Percentiles rank a stretch among this genome's conserved stretches.
Evolutionary conservation across 1,140 invertebrate genomes (phyloP).

Genomic region (Maconellicoccus hirsutus): DNA sequence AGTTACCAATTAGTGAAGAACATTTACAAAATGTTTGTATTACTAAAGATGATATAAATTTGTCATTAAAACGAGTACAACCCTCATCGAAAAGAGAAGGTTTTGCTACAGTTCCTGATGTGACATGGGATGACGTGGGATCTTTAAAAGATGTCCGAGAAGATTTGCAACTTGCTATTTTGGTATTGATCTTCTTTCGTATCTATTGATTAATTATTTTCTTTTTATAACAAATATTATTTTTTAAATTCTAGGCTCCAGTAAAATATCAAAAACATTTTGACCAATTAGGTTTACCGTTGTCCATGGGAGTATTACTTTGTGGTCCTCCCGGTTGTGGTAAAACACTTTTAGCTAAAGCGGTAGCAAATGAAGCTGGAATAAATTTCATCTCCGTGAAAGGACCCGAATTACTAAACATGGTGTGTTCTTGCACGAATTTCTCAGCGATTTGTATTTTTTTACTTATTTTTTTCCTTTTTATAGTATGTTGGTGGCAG

Average conservation of each 20-base stretch:
- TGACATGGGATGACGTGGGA: slow-evolving; percentile 95
- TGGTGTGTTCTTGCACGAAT: slow-evolving; percentile 40
- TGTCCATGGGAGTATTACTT: slow-evolving; percentile 76
- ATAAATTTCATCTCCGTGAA: slow-evolving; percentile 97
- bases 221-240: too few species aligned
- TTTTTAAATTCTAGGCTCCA: slow-evolving; percentile 65
- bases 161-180: slow-evolving; percentile 78
- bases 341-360: slow-evolving; percentile 86
- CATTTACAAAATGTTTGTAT: slow-evolving; percentile 1
- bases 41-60: slow-evolving; percentile 54
- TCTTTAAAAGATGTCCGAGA: slow-evolving; percentile 77
- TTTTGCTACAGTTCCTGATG: slow-evolving; percentile 92
- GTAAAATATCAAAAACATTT: slow-evolving; percentile 73
- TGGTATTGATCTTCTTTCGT: slow-evolving; percentile 43
- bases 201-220: background rate
- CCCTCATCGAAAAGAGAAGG: slow-evolving; percentile 95
- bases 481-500: slow-evolving; percentile 96
- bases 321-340: slow-evolving; percentile 92
- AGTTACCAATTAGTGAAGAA: slow-evolving; percentile 15
- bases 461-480: slow-evolving; percentile 23
- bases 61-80: slow-evolving; percentile 68
- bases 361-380: slow-evolving; percentile 89
- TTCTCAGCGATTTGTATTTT: background rate
- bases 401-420: slow-evolving; percentile 90
- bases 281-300: slow-evolving; percentile 58